Conservation (phyloP, 2,797 vertebrate genomes). For the Coranthus polyacanthus region DNA sequence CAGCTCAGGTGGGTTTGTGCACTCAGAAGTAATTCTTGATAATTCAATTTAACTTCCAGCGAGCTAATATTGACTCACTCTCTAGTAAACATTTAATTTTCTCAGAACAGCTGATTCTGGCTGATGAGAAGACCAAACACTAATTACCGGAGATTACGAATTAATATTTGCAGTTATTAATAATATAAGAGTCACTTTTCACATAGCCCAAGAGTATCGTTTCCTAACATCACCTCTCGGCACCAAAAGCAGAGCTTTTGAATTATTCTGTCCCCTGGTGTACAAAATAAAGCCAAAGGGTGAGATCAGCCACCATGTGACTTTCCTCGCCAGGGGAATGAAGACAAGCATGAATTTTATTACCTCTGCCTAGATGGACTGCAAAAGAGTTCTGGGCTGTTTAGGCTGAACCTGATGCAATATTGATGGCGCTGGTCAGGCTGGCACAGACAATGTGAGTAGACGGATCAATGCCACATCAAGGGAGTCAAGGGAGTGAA, state of each 20-base stretch:
- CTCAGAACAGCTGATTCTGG: slow-evolving; percentile 38
- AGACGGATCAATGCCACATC: slow-evolving; percentile 79
- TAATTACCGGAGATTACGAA: slow-evolving; percentile 57
- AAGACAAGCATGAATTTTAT: slow-evolving; percentile 63
- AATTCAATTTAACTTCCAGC: slow-evolving; percentile 51
- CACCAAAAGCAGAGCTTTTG: slow-evolving; percentile 6
- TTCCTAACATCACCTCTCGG: slow-evolving; percentile 30
- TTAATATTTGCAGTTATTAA: slow-evolving; percentile 62
- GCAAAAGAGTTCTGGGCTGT: slow-evolving; percentile 67
- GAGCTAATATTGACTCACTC: slow-evolving; percentile 62
- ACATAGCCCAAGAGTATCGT: slow-evolving; percentile 18
- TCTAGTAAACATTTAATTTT: slow-evolving; percentile 58
- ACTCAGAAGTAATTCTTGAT: slow-evolving; percentile 45
- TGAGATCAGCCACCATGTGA: slow-evolving; percentile 36
- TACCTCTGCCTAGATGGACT: slow-evolving; percentile 48
- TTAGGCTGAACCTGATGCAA: slow-evolving; percentile 76
- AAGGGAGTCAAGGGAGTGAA: slow-evolving; percentile 62
- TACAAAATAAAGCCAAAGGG: slow-evolving; percentile 28
- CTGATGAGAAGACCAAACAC: slow-evolving; percentile 57
- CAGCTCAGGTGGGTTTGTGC: slow-evolving; percentile 43
- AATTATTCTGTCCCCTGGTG: slow-evolving; percentile 12
- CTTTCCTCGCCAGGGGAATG: slow-evolving; percentile 39
- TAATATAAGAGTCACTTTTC: slow-evolving; percentile 63
- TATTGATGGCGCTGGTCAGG: slow-evolving; percentile 75
- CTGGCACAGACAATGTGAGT: slow-evolving; percentile 62